A percentile compares a stretch with the other conserved stretches of the same genome.
Conservation (phyloP, 2,888 invertebrate genomes). For the Acleris literana region DNA sequence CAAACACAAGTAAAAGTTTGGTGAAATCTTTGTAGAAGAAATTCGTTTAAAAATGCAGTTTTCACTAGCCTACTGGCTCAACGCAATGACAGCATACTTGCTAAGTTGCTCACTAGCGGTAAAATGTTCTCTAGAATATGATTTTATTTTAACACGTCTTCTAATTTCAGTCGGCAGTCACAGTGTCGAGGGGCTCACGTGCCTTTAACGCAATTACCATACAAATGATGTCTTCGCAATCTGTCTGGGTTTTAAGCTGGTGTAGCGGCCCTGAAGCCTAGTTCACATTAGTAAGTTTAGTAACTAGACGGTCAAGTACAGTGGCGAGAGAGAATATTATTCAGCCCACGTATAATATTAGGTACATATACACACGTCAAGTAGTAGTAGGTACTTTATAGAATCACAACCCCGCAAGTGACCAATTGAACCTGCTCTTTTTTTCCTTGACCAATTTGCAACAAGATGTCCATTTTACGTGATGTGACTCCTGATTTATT, state of each 20-base stretch:
- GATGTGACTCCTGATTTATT: too few species aligned
- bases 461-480: too few species aligned
- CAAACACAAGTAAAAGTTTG: too few species aligned
- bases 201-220: conserved; percentile 66
- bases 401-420: too few species aligned
- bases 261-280: conserved; percentile 47
- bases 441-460: too few species aligned
- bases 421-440: too few species aligned
- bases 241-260: conserved; percentile 49
- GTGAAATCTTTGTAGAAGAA: too few species aligned
- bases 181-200: conserved; percentile 45
- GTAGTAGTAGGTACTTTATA: too few species aligned
- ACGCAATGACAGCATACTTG: conserved; percentile 9
- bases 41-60: too few species aligned
- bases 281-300: conserved; percentile 9
- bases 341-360: background rate
- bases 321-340: background rate
- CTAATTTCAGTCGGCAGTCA: conserved; percentile 37
- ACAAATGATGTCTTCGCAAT: conserved; percentile 63
- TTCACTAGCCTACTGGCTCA: background rate
- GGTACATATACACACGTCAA: too few species aligned
- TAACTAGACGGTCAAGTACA: background rate
- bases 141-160: conserved; percentile 36
- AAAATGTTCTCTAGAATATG: conserved; percentile 29
- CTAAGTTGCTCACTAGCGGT: background rate